A percentile compares a stretch with the other conserved stretches of the same genome.
These are phyloP conservation scores for Scaeva pyrastri DNA, from an alignment of 2,888 invertebrate genomes.

Conservation along the genomic window DNA sequence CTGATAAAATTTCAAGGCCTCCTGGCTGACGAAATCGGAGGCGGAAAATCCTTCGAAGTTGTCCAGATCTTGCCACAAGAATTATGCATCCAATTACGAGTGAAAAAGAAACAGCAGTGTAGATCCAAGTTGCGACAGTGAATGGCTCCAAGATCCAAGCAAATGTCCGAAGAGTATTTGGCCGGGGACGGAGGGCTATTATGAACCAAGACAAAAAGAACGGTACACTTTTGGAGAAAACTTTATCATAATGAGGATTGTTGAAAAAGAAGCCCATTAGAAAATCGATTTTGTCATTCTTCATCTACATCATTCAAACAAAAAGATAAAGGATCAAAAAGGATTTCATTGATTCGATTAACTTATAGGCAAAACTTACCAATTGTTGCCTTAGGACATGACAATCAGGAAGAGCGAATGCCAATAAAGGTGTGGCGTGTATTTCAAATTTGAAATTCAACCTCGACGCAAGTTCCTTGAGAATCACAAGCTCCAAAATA, in stretches of 20 bases:
- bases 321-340: background rate
- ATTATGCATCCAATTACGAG: background rate
- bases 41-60: background rate
- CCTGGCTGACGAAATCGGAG: background rate
- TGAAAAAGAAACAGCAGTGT: background rate
- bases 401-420: no score
- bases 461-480: background rate
- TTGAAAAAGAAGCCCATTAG: background rate
- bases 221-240: background rate
- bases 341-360: background rate
- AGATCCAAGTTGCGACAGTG: background rate
- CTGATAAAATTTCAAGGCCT: background rate
- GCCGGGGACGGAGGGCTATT: background rate
- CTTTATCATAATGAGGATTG: background rate
- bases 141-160: background rate
- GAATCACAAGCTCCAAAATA: background rate
- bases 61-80: background rate
- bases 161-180: background rate
- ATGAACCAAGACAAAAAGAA: background rate
- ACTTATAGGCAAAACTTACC: background rate
- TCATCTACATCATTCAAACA: background rate
- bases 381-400: background rate
- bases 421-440: background rate
- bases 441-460: conserved; percentile 2
- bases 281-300: background rate